Evolutionary conservation across 2,113 vertebrate species (phyloP).

Genomic region (Donacobius atricapilla): DNA sequence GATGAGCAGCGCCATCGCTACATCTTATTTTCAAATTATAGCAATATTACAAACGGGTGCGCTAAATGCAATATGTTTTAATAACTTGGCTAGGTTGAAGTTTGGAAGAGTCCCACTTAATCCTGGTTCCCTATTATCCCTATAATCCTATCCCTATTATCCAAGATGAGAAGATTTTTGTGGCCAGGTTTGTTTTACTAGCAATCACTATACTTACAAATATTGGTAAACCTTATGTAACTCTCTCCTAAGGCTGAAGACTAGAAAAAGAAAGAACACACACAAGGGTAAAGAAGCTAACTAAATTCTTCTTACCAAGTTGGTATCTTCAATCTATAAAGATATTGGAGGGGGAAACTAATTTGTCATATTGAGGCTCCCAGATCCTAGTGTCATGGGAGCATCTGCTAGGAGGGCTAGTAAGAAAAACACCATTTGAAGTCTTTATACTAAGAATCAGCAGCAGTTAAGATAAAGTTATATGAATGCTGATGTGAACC

Average conservation of each 20-base stretch:
- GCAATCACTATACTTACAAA: neutral
- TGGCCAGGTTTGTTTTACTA: neutral
- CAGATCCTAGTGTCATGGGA: neutral
- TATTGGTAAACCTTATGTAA: neutral
- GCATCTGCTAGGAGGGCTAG: neutral
- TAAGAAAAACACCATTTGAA: neutral
- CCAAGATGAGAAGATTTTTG: neutral
- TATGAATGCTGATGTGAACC: neutral
- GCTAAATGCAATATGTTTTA: neutral
- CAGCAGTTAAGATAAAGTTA: neutral
- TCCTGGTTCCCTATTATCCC: neutral
- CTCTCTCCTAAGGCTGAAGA: neutral
- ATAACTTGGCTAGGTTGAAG: neutral
- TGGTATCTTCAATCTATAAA: neutral
- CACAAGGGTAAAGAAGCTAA: neutral
- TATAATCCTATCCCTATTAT: no score
- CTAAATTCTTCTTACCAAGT: neutral
- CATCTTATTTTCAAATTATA: neutral
- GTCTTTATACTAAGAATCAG: neutral
- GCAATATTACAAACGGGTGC: neutral
- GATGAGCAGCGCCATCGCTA: no score
- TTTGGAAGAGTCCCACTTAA: neutral
- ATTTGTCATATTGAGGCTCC: accelerated
- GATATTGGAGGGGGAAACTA: neutral
- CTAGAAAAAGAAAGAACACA: neutral